Evolutionary conservation across 2,888 invertebrate species (phyloP).

Genomic region (Himalopsyche anomala): DNA sequence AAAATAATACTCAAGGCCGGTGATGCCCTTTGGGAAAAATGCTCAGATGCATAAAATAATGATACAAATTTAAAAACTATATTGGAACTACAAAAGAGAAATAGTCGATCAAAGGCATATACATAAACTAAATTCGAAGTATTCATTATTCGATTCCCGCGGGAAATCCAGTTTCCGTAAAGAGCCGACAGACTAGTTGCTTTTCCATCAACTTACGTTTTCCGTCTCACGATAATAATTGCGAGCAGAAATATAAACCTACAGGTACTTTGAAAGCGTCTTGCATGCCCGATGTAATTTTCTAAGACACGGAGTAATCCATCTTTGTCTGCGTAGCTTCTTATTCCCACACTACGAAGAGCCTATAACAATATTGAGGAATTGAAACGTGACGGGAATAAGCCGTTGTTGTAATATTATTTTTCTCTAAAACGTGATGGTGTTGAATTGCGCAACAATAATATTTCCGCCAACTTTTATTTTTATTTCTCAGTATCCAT

Average conservation of each 20-base stretch:
- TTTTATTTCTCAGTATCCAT: too few relatives aligned
- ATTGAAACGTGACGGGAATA: conserved; percentile 28
- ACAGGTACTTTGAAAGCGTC: conserved; percentile 16
- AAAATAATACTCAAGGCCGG: too few relatives aligned
- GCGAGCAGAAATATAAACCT: conserved; percentile 18
- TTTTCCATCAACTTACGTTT: conserved; percentile 20
- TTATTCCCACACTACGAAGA: neutral
- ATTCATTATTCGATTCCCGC: conserved; percentile 7
- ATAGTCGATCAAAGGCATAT: neutral
- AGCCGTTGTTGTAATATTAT: conserved; percentile 16
- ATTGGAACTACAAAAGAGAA: neutral
- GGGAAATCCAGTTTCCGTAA: conserved; percentile 20
- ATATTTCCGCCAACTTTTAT: too few relatives aligned
- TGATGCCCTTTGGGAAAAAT: too few relatives aligned
- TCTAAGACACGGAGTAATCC: conserved; percentile 8
- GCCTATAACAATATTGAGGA: conserved; percentile 31
- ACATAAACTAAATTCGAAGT: conserved; percentile 2
- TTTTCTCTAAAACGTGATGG: neutral
- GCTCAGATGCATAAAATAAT: too few relatives aligned
- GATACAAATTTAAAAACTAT: too few relatives aligned
- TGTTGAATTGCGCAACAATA: too few relatives aligned
- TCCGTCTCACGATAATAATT: conserved; percentile 15
- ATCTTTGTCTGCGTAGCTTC: conserved; percentile 20
- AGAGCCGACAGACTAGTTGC: conserved; percentile 21
- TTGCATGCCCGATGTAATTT: conserved; percentile 30